phyloP scores from a whole-genome alignment of 2,888 invertebrate species.

The Priocnemis perturbator region DNA sequence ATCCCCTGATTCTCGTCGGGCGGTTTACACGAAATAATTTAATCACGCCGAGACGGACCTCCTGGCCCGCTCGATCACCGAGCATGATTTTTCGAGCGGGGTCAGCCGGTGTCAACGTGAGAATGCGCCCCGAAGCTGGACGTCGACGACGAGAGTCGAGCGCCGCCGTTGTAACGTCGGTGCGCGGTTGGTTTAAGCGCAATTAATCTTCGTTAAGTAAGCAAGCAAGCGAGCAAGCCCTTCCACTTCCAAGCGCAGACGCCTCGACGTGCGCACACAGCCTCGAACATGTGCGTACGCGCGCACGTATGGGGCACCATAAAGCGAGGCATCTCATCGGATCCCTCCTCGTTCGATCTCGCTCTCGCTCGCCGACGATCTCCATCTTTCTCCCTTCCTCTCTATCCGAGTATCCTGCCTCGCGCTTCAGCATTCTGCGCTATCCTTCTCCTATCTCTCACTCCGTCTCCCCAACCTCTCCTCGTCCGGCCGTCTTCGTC shows the following conservation, averaged over 20 bases:
- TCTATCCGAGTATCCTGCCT: background rate
- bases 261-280: conserved; percentile 46
- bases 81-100: conserved; percentile 62
- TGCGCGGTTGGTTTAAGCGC: conserved; percentile 71
- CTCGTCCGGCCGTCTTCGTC: conserved; percentile 29
- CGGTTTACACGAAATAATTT: conserved; percentile 39
- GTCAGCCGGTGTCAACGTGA: conserved; percentile 65
- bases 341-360: conserved; percentile 23
- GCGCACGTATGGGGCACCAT: conserved; percentile 8
- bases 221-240: conserved; percentile 62
- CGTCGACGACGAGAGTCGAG: conserved; percentile 29
- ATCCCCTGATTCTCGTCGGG: background rate
- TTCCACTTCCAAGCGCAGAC: conserved; percentile 50
- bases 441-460: conserved; percentile 18
- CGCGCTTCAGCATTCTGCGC: conserved; percentile 11
- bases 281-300: background rate
- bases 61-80: conserved; percentile 54
- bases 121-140: conserved; percentile 58
- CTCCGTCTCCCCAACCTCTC: conserved; percentile 13
- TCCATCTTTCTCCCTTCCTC: conserved; percentile 3
- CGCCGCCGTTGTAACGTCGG: conserved; percentile 44
- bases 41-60: conserved; percentile 30
- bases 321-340: conserved; percentile 41
- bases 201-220: conserved; percentile 75
- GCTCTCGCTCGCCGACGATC: conserved; percentile 5